Evolutionary conservation across 1,140 invertebrate genomes (phyloP), one percentile per base, ranked within the genome.

Genomic region (Rhynchophorus ferrugineus): DNA sequence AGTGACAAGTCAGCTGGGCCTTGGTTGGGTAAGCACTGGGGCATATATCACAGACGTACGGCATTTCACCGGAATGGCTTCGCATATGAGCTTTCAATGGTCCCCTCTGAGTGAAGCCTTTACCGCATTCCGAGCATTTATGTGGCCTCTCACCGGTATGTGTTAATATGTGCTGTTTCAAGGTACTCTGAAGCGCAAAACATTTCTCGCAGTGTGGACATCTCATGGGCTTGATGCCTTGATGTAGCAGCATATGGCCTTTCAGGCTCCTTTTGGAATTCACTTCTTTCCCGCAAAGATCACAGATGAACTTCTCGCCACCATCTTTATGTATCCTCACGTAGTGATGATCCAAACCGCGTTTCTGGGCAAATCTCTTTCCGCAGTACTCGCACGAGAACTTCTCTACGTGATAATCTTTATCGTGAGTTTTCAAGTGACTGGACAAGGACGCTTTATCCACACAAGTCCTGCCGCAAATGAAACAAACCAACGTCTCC

Each of bases 91-190:
- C 59, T 19, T 58, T 69, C 21, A 66, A 56, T 9, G 64, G 65
- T 3, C 62, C 69, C 42, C 80, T 81, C 61, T 82, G 73, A n/a
- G 85, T 83, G 64, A 88, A 89, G 53, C 81, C 76, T 45, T 84
- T 73, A 3, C 78, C 79, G 69, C 88, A 91, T 49, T 78, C 74
- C 44, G 80, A 77, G 69, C 87, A 89, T 18, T 76, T 77, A 63
- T 86, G 89, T 0, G 87, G 87, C 60, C 86, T 83, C 63, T 89
- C 85, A 2, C 84, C 80, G 0, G 79, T 81, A 59, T 84, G 83
- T 0, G 78, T 81, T 2, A 82, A 66, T 64, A 84, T 83, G 72
- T 89, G 86, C 52, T 86, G 84, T 70, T 85, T 79, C 43, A 84
- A 69, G 63, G 82, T 83, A 60, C 80, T 80, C 66, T 83, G 83